These are phyloP conservation scores for Amazona vittata DNA, from an alignment of 2,113 vertebrate genomes.

Conservation along the genomic window DNA sequence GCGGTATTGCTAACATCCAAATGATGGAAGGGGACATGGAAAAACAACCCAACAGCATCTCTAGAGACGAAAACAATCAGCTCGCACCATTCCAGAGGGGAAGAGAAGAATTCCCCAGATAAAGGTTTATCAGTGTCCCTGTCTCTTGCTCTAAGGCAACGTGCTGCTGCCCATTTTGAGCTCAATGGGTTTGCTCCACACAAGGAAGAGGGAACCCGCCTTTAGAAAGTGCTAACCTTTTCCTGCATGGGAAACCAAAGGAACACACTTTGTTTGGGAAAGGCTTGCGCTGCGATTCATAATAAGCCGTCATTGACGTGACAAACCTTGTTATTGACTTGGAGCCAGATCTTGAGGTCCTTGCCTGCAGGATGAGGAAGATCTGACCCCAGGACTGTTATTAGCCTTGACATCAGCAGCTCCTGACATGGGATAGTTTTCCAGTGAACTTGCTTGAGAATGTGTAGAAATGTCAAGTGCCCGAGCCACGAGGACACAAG, in stretches of 20 bases:
- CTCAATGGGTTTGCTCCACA: not conserved
- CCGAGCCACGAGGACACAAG: constrained; percentile 44
- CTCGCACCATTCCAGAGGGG: not conserved
- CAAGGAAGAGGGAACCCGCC: not conserved
- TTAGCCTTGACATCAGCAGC: constrained; percentile 67
- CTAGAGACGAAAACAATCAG: not conserved
- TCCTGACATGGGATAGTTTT: constrained; percentile 69
- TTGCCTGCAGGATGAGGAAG: constrained; percentile 56
- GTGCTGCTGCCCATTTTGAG: not conserved
- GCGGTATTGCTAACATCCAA: not conserved
- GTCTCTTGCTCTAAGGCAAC: not conserved
- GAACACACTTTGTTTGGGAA: not conserved
- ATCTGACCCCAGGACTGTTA: constrained; percentile 66
- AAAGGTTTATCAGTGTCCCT: not conserved
- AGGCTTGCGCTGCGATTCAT: not conserved
- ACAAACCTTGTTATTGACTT: constrained; percentile 49
- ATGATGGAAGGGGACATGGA: not conserved
- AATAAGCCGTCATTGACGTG: constrained; percentile 14
- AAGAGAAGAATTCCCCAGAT: not conserved
- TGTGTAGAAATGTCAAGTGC: constrained; percentile 71
- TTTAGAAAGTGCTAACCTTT: constrained; percentile 39
- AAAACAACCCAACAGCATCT: not conserved
- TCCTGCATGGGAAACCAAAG: not conserved
- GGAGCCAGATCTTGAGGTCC: constrained; percentile 59
- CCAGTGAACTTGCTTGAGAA: constrained; percentile 70